phyloP scores from a whole-genome alignment of 2,888 invertebrate species.

The Nezara viridula region DNA sequence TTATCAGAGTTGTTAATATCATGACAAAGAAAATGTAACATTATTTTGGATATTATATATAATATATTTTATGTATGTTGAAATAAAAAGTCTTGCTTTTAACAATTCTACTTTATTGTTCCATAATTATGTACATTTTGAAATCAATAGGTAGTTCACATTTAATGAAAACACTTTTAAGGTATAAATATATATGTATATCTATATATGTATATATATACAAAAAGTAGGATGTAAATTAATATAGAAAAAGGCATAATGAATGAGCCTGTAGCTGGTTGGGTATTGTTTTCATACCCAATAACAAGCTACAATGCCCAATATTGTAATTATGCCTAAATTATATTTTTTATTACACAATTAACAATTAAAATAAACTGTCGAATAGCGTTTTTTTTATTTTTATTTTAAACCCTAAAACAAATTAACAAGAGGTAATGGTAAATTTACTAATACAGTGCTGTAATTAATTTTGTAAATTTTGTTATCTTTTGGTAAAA shows the following conservation, averaged over 20 bases:
- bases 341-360: slow-evolving; percentile 30
- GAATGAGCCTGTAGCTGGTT: slow-evolving; percentile 54
- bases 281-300: slow-evolving; percentile 47
- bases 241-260: slow-evolving; percentile 44
- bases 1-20: neutral
- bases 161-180: slow-evolving; percentile 43
- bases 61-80: slow-evolving; percentile 20
- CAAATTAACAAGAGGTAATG: slow-evolving; percentile 49
- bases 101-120: slow-evolving; percentile 56
- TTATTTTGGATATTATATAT: slow-evolving; percentile 23
- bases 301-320: slow-evolving; percentile 55
- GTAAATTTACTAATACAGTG: slow-evolving; percentile 37
- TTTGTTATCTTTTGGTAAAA: slow-evolving; percentile 16
- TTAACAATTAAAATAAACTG: slow-evolving; percentile 54
- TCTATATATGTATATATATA: slow-evolving; percentile 36
- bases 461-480: slow-evolving; percentile 32
- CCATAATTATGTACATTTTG: slow-evolving; percentile 36
- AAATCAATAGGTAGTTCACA: slow-evolving; percentile 37
- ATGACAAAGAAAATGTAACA: neutral
- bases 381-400: neutral
- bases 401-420: slow-evolving; percentile 39
- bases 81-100: slow-evolving; percentile 31
- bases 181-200: slow-evolving; percentile 45
- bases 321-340: neutral
- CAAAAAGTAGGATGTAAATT: slow-evolving; percentile 48